Evolutionary conservation across 1,140 invertebrate species (phyloP), one percentile per base, ranked within the genome.

Genomic region (Sesamia nonagrioides): DNA sequence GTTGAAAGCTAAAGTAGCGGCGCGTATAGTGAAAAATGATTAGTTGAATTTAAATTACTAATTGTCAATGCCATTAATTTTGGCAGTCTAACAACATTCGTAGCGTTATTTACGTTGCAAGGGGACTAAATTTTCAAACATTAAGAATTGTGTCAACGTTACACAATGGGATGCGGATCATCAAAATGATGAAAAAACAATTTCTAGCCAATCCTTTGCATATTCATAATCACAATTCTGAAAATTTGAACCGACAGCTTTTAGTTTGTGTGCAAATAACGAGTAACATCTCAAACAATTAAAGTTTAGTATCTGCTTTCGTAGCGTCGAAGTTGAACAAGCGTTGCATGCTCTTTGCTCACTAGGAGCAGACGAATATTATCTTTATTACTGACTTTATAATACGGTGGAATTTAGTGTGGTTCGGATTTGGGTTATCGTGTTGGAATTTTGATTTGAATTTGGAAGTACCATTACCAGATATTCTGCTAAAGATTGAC

Each of bases 221-320:
- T 37, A 37, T 37, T 42, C 40, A 9, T 9, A 42, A 42, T 42
- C 1, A 18, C 9, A 56, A 27, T 18, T 21, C 52, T 11, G 18
- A 56, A 56, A 56, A 56, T 56, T 56, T 5, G 52, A 56, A 56
- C 52, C 7, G 27, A 58, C 27, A 48, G 11, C 33, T 18, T 27
- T 27, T 45, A 69, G 21, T 69, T 69, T 48, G 66, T 45, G 18
- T 48, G 15, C 66, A 69, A 69, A 69, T 48, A 69, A 50, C 42
- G 37, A 66, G 37, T 40, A 17, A 66, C 61, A 45, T 68, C 18
- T 69, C 66, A 50, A 69, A 69, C 42, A 69, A 72, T 72, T 72
- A 54, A 72, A 72, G 27, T 72, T 72, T 18, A 18, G n/a, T 54
- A 54, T 72, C 48, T 72, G 69, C 21, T 37, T 56, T 54, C 50